Evolutionary conservation across 2,113 vertebrate species (phyloP), one percentile per base, ranked within the genome.

Genomic region (Dromas ardeola): DNA sequence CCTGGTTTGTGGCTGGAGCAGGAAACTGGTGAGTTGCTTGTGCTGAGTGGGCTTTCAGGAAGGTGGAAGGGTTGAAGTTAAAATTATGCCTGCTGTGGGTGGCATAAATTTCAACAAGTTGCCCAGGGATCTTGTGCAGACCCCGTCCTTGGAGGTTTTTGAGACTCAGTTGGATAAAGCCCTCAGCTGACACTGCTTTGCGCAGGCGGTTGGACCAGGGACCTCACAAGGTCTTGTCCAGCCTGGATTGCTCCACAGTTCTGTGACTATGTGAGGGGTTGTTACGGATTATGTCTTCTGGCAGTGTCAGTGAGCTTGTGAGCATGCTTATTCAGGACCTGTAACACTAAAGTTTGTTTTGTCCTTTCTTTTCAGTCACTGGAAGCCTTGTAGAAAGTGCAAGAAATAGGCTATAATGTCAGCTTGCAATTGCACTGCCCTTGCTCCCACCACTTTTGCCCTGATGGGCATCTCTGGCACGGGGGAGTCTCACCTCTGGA

Each of bases 391-490:
- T 11, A 22, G 36, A 25, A n/a, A n/a, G 38, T 6, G 42, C 34
- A 13, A 58, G 65, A 50, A 53, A 2, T 13, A 42, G 58, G 72
- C 30, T 67, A 20, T 18, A 5, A 62, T 62, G 87, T 21, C 69
- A 58, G 23, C 45, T 84, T 80, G 76, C 34, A 90, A 11, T 45
- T 53, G 86, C 62, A 52, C 67, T 12, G 53, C 42, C 45, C 26
- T 58, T 22, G 66, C 79, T 53, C 73, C 90, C 12, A 11, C 52
- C 40, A 45, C 62, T 76, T 92, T 94, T 40, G 13, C 90, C 42
- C 69, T 95, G 45, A 66, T 14, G 40, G 95, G 87, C 74, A 78
- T 93, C 38, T 88, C 82, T 36, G 95, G 90, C 26, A 5, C 19
- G 15, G 85, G 93, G 82, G 52, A 34, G 8, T 40, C 43, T 8